These are phyloP conservation scores for Podilymbus podiceps DNA, from an alignment of 2,113 vertebrate genomes.

Conservation along the genomic window DNA sequence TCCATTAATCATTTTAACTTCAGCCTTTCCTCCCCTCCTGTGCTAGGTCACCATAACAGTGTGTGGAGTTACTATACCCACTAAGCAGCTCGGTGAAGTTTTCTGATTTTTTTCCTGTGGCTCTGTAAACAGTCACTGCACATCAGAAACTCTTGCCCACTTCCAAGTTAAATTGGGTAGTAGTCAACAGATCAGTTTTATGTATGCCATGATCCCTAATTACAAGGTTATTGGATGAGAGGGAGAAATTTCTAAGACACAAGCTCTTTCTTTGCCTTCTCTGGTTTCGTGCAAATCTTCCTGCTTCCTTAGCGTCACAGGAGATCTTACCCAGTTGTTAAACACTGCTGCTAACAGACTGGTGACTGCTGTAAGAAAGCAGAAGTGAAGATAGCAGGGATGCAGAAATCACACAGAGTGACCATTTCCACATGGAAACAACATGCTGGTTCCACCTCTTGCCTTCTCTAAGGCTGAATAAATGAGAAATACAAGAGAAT, in stretches of 20 bases:
- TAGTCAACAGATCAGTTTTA: neutral
- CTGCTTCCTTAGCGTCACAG: neutral
- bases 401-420: neutral
- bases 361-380: neutral
- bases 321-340: too few species aligned
- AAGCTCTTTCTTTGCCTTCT: neutral
- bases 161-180: neutral
- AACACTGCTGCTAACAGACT: neutral
- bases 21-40: neutral
- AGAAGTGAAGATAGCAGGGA: neutral
- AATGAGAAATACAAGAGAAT: neutral
- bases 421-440: neutral
- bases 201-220: too few species aligned
- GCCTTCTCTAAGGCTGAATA: neutral
- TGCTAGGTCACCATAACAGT: too few species aligned
- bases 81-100: neutral
- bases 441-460: neutral
- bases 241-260: neutral
- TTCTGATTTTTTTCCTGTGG: neutral
- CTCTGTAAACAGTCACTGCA: neutral
- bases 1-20: neutral
- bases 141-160: neutral
- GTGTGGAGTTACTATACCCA: neutral
- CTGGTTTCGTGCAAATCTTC: neutral
- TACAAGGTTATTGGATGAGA: neutral